These are phyloP conservation scores for Cyprinella venusta DNA, from an alignment of 2,797 vertebrate species.

Conservation along the genomic window DNA sequence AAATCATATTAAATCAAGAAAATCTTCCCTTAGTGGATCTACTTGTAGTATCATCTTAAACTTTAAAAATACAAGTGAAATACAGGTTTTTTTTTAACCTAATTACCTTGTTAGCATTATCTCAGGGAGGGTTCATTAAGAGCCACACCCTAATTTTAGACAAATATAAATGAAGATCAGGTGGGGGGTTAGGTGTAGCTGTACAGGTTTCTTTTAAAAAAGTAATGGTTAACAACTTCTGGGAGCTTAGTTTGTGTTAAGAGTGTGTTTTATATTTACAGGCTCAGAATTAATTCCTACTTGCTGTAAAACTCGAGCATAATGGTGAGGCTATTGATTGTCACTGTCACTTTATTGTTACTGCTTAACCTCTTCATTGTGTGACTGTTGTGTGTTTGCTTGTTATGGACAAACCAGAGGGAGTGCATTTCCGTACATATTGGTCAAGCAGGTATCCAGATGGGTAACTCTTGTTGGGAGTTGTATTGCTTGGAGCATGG, in stretches of 20 bases:
- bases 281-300: background rate
- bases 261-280: background rate
- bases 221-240: fast-evolving
- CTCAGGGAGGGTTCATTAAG: background rate
- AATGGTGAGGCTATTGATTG: conserved; percentile 1
- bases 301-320: background rate
- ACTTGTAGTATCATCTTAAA: background rate
- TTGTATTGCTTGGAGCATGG: conserved; percentile 52
- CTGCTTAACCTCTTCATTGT: background rate
- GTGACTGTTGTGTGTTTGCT: background rate
- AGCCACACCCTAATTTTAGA: conserved; percentile 15
- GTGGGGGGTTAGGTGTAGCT: background rate
- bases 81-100: background rate
- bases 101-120: background rate
- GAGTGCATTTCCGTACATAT: conserved; percentile 57
- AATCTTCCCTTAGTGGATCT: background rate
- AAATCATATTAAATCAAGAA: background rate
- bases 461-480: conserved; percentile 60
- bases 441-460: conserved; percentile 58
- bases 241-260: background rate
- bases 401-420: conserved; percentile 23
- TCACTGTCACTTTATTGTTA: background rate
- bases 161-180: background rate
- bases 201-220: background rate
- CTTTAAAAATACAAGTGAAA: background rate